These are phyloP conservation scores for Pyrgilauda ruficollis DNA, from an alignment of 2,113 vertebrate species.

Conservation along the genomic window DNA sequence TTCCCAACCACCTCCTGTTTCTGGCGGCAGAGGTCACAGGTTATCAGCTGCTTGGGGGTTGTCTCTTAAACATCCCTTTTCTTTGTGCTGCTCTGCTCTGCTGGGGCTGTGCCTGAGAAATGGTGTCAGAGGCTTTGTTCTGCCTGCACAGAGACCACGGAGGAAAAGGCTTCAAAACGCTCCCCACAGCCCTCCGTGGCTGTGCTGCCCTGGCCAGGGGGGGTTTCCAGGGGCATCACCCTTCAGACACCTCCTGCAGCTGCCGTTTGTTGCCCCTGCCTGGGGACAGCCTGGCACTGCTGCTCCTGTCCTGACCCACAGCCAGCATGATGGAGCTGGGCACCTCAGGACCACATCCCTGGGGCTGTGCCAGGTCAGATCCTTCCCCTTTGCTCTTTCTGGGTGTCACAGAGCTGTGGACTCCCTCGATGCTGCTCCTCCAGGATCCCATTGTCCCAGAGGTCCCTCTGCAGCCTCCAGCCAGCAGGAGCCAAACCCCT, in stretches of 20 bases:
- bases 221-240: neutral
- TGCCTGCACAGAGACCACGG: neutral
- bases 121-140: neutral
- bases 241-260: neutral
- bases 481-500: neutral
- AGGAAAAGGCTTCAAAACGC: neutral
- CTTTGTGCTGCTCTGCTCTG: neutral
- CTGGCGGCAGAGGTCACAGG: neutral
- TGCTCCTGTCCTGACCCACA: neutral
- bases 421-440: fast-evolving
- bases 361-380: neutral
- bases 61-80: neutral
- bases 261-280: neutral
- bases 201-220: neutral
- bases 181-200: fast-evolving
- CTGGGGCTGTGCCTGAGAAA: neutral
- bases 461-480: neutral
- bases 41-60: fast-evolving
- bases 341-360: neutral
- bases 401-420: neutral
- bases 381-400: neutral
- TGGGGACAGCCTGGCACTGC: neutral
- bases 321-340: fast-evolving
- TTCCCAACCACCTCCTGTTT: neutral
- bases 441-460: neutral